A percentile compares a stretch with the other conserved stretches of the same genome.
Conservation (phyloP, 2,888 invertebrate genomes). For the Ferrisia virgata region DNA sequence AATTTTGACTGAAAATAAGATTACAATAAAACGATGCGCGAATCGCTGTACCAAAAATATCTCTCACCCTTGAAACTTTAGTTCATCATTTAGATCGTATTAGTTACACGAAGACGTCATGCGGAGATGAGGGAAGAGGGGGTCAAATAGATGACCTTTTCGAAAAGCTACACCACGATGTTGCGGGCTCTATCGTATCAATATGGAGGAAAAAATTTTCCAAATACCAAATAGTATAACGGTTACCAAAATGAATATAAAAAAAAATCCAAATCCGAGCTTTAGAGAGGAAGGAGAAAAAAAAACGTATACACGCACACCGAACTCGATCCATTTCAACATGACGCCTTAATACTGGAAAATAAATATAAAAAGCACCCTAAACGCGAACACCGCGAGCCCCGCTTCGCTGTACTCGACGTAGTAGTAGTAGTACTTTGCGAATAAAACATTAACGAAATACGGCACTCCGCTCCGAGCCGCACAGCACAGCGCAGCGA, state of each 20-base stretch:
- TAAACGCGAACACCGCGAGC: not conserved
- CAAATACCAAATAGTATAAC: not conserved
- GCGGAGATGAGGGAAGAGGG: too few species aligned
- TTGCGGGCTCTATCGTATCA: too few species aligned
- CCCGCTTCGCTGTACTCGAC: too few species aligned
- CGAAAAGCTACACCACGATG: not conserved
- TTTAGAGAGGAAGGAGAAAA: not conserved
- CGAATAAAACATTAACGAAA: conserved; percentile 14
- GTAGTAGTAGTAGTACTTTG: too few species aligned
- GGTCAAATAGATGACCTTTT: not conserved
- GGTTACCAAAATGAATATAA: not conserved
- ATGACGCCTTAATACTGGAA: not conserved
- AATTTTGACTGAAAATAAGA: not conserved
- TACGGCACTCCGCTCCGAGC: too few species aligned
- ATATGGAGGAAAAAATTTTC: not conserved
- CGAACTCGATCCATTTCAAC: not conserved
- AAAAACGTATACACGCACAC: not conserved
- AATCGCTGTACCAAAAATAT: not conserved
- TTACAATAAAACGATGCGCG: not conserved
- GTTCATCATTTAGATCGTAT: not conserved
- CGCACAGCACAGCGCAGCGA: not conserved
- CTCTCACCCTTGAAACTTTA: not conserved
- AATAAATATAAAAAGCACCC: conserved; percentile 15
- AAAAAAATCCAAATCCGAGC: not conserved
- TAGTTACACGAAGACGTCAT: not conserved